Evolutionary conservation across 2,113 vertebrate genomes (phyloP).

Genomic region (Tenrec ecaudatus): DNA sequence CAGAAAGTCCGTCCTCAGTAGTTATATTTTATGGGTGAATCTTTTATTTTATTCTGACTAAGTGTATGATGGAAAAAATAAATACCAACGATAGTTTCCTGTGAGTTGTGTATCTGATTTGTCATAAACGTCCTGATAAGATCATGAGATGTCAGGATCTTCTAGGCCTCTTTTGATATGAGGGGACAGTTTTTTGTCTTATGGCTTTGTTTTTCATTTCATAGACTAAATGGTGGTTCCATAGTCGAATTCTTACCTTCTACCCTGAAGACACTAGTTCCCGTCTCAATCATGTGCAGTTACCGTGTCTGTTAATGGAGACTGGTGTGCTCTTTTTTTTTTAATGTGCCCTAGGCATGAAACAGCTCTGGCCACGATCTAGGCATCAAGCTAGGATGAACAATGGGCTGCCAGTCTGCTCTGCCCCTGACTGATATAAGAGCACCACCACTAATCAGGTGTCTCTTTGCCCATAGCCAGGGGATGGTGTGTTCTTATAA

Average conservation of each 20-base stretch:
- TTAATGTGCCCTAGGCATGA: too few species aligned
- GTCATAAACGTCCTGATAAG: background rate
- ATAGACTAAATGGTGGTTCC: background rate
- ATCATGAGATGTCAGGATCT: background rate
- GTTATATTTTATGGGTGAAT: background rate
- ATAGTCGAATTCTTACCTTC: too few species aligned
- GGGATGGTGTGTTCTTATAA: background rate
- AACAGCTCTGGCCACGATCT: too few species aligned
- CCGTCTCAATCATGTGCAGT: background rate
- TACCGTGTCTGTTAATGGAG: background rate
- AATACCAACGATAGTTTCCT: background rate
- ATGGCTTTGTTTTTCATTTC: background rate
- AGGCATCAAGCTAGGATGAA: too few species aligned
- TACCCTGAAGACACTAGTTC: too few species aligned
- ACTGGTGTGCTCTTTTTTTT: background rate
- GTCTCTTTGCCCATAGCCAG: too few species aligned
- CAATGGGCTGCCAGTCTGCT: too few species aligned
- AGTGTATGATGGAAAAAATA: background rate
- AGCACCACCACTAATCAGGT: too few species aligned
- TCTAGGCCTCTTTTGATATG: background rate
- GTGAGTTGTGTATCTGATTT: background rate
- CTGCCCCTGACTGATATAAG: too few species aligned
- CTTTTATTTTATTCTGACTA: background rate
- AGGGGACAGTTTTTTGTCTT: background rate
- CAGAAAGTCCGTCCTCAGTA: background rate